These are phyloP conservation scores for Drosophila acutilabella DNA, from an alignment of 2,888 invertebrate species.

Conservation along the genomic window DNA sequence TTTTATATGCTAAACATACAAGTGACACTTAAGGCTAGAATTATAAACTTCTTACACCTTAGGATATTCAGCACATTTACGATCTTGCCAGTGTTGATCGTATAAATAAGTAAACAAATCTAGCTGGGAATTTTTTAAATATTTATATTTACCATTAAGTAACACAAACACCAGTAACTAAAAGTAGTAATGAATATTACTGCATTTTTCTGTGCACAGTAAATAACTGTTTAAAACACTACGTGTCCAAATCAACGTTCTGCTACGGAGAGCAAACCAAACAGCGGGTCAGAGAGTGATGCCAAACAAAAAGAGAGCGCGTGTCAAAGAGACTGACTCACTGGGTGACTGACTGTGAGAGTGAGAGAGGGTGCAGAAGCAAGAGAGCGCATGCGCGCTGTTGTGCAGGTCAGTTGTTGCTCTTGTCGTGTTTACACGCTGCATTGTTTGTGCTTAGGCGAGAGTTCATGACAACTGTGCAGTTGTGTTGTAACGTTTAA, in stretches of 20 bases:
- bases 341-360: not conserved
- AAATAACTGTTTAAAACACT: too few species aligned
- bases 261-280: not conserved
- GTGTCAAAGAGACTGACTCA: not conserved
- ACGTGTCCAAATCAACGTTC: not conserved
- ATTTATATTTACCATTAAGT: too few species aligned
- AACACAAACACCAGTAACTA: too few species aligned
- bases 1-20: too few species aligned
- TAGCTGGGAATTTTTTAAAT: too few species aligned
- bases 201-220: too few species aligned
- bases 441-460: conserved; percentile 24
- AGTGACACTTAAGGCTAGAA: too few species aligned
- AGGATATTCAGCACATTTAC: too few species aligned
- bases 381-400: conserved; percentile 61
- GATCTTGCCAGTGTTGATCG: too few species aligned
- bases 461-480: conserved; percentile 10
- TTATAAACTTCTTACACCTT: too few species aligned
- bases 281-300: conserved; percentile 3
- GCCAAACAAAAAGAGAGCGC: conserved; percentile 1
- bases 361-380: not conserved
- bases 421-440: conserved; percentile 58
- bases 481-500: not conserved
- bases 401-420: conserved; percentile 51
- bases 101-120: too few species aligned
- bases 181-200: too few species aligned